Evolutionary conservation across 2,113 vertebrate genomes (phyloP).

Genomic region (Crotalus viridis): DNA sequence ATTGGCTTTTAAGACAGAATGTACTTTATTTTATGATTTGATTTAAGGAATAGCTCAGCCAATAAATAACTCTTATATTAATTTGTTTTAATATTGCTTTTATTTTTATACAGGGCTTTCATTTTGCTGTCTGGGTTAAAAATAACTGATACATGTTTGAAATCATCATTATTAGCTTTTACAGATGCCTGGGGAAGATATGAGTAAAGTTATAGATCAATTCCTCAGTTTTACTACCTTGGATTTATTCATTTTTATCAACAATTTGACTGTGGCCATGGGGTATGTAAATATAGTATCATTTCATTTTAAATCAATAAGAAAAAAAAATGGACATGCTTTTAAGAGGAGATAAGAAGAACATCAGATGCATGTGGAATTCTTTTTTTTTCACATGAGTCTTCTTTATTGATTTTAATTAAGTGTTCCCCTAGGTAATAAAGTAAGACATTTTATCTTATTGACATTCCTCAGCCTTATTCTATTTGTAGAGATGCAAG

Average conservation of each 20-base stretch:
- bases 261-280: neutral
- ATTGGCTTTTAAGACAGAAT: neutral
- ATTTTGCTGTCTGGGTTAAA: neutral
- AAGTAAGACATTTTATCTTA: conserved; percentile 6
- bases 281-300: neutral
- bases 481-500: neutral
- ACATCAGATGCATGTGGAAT: neutral
- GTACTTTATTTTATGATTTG: neutral
- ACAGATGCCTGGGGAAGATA: neutral
- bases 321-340: neutral
- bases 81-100: neutral
- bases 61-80: neutral
- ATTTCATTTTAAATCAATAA: neutral
- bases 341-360: neutral
- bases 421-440: conserved; percentile 1
- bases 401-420: conserved; percentile 18
- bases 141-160: neutral
- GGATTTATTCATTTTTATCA: neutral
- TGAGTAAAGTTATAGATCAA: neutral
- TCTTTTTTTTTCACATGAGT: neutral
- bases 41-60: neutral
- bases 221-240: neutral
- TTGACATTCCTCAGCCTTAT: neutral
- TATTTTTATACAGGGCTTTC: neutral
- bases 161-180: neutral